Conservation (phyloP, 2,797 vertebrate species). For the Peromyscus melanophrys region DNA sequence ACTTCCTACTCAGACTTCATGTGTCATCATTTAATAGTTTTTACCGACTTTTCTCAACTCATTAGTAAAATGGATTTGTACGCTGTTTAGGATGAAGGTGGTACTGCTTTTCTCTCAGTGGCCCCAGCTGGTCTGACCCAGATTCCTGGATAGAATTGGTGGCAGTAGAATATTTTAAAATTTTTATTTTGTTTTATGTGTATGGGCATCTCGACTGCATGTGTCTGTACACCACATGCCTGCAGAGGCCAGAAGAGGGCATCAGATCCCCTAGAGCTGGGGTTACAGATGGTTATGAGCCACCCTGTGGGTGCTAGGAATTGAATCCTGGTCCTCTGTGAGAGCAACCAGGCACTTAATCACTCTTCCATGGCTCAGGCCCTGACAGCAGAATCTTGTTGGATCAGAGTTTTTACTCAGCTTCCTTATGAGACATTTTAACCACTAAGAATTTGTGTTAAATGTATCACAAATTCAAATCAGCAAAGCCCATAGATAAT, state of each 20-base stretch:
- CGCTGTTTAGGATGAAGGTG: neutral
- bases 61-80: neutral
- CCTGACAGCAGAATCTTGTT: neutral
- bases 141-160: neutral
- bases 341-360: neutral
- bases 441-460: neutral
- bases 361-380: neutral
- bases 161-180: neutral
- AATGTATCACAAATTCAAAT: slow-evolving; percentile 50
- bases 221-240: neutral
- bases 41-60: neutral
- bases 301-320: neutral
- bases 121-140: neutral
- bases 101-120: neutral
- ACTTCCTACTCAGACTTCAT: neutral
- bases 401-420: neutral
- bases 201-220: neutral
- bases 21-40: neutral
- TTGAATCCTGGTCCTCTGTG: neutral
- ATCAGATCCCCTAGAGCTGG: neutral
- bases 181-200: neutral
- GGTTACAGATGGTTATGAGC: neutral
- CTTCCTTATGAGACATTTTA: neutral
- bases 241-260: neutral
- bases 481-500: neutral